A percentile compares a stretch with the other conserved stretches of the same genome.
Conservation (phyloP, 2,113 vertebrate genomes). For the Chunga burmeisteri region DNA sequence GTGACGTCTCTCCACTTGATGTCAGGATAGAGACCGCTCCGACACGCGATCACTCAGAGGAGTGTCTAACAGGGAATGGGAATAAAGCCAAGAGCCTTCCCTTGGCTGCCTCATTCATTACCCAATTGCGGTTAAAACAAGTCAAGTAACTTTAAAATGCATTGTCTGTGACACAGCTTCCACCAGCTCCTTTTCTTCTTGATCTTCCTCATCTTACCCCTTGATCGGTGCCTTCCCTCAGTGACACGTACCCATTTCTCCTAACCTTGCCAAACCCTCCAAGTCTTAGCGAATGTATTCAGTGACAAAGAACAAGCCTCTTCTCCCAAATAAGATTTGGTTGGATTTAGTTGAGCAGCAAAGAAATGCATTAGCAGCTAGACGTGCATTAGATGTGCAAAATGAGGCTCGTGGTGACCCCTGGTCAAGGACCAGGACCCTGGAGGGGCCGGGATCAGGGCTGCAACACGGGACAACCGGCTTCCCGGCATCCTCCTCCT, state of each 20-base stretch:
- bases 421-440: not conserved
- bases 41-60: not conserved
- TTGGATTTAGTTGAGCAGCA: not conserved
- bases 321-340: not conserved
- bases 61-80: not conserved
- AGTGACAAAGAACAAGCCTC: not conserved
- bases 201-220: not conserved
- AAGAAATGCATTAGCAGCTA: not conserved
- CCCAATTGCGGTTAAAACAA: not conserved
- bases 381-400: not conserved
- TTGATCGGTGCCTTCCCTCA: not conserved
- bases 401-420: not conserved
- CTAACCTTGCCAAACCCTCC: not conserved
- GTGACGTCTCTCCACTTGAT: constrained; percentile 37
- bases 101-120: not conserved
- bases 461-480: not conserved
- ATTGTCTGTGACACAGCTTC: not conserved
- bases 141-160: not conserved
- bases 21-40: constrained; percentile 42
- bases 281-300: not conserved
- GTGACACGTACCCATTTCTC: not conserved
- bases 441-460: not conserved
- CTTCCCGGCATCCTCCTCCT: not conserved
- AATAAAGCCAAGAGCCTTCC: not conserved
- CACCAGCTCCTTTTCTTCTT: not conserved